These are phyloP conservation scores for Caligus rogercresseyi DNA, from an alignment of 1,140 invertebrate genomes.

Conservation along the genomic window DNA sequence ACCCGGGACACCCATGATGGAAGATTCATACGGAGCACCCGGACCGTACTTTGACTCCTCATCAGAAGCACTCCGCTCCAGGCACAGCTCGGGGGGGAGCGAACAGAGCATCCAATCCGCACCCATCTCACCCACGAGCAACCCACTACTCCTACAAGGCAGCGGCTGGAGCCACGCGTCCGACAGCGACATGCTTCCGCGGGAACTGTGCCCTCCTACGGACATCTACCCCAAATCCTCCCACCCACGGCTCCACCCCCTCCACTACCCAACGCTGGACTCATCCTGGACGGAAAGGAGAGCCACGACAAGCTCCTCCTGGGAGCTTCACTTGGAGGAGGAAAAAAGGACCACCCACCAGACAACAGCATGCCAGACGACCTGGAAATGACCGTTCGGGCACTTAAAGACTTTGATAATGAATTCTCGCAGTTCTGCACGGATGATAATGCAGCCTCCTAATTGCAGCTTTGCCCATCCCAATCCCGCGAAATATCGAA, in stretches of 20 bases:
- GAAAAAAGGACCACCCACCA: background rate
- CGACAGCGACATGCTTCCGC: conserved; percentile 7
- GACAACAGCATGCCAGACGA: background rate
- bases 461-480: too few relatives aligned
- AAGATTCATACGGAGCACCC: background rate
- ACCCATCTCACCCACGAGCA: background rate
- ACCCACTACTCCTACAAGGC: background rate
- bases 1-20: conserved; percentile 9
- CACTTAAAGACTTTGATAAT: conserved; percentile 13
- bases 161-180: background rate
- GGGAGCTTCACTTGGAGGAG: too few relatives aligned
- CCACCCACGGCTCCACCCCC: background rate
- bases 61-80: background rate
- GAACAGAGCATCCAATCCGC: background rate
- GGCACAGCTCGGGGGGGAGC: conserved; percentile 12
- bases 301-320: background rate
- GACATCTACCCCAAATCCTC: background rate
- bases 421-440: conserved; percentile 5
- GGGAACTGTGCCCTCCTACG: background rate
- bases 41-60: background rate
- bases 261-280: background rate
- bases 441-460: background rate
- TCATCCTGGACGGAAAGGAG: background rate
- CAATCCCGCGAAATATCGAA: background rate
- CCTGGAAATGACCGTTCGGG: conserved; percentile 4